These are phyloP conservation scores for Eumacrocentrus americanus DNA, from an alignment of 2,888 invertebrate genomes.

Conservation along the genomic window DNA sequence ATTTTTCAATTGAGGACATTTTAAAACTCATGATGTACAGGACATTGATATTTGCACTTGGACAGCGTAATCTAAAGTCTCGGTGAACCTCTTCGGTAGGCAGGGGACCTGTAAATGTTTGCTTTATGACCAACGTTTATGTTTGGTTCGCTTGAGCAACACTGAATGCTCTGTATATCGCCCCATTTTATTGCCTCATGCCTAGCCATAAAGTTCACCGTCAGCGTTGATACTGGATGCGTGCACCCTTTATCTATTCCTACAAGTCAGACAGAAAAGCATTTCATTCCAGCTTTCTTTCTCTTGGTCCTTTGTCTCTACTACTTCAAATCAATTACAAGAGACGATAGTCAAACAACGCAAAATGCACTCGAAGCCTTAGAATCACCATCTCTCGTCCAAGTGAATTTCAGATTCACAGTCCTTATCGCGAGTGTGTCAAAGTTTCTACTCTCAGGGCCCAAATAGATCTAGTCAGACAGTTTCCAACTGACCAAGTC, in stretches of 20 bases:
- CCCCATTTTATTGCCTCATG: not conserved
- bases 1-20: too few relatives aligned
- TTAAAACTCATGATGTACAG: too few relatives aligned
- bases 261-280: not conserved
- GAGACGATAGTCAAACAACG: too few relatives aligned
- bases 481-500: not conserved
- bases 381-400: not conserved
- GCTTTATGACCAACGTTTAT: not conserved
- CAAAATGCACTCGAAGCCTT: too few relatives aligned
- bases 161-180: not conserved
- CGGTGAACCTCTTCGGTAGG: not conserved
- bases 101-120: not conserved
- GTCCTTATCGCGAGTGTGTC: not conserved
- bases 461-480: not conserved
- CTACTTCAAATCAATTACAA: too few relatives aligned
- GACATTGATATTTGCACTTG: not conserved
- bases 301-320: too few relatives aligned
- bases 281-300: too few relatives aligned
- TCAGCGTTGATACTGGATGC: not conserved
- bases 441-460: not conserved
- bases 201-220: not conserved
- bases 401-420: not conserved
- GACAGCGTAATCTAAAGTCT: not conserved
- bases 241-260: not conserved
- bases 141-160: not conserved